Evolutionary conservation across 2,888 invertebrate genomes (phyloP).

Genomic region (Cerastis leucographa): DNA sequence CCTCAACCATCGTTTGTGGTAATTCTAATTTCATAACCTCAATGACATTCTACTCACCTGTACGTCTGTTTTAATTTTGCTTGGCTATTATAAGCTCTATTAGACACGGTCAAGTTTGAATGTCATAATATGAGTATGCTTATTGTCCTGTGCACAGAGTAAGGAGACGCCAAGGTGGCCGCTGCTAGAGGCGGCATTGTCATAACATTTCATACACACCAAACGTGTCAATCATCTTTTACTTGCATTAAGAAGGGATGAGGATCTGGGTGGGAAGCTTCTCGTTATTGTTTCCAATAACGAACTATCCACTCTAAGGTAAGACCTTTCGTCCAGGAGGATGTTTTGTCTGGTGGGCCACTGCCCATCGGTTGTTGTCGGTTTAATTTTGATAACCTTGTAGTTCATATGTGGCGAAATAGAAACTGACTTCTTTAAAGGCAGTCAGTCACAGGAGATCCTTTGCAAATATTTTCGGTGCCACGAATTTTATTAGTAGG

Average conservation of each 20-base stretch:
- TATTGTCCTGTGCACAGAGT: constrained; percentile 68
- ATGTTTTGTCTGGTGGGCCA: neutral
- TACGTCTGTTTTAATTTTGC: constrained; percentile 74
- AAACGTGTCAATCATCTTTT: neutral
- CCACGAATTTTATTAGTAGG: neutral
- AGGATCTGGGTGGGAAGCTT: neutral
- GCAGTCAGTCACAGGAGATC: neutral
- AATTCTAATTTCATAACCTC: constrained; percentile 69
- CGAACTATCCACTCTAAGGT: neutral
- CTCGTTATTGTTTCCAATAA: neutral
- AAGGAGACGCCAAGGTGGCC: neutral
- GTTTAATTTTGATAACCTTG: neutral
- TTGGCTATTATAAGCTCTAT: constrained; percentile 75
- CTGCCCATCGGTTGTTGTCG: neutral
- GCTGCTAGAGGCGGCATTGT: neutral
- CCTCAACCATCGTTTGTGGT: constrained; percentile 72
- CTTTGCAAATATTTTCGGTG: neutral
- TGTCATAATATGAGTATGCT: constrained; percentile 75
- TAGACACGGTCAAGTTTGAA: constrained; percentile 88
- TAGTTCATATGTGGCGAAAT: neutral
- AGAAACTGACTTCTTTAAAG: neutral
- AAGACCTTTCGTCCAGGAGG: neutral
- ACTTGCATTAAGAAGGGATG: neutral
- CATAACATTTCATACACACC: neutral
- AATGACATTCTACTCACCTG: constrained; percentile 70